Conservation (phyloP, 2,113 vertebrate genomes). For the Toxotes jaculatrix region DNA sequence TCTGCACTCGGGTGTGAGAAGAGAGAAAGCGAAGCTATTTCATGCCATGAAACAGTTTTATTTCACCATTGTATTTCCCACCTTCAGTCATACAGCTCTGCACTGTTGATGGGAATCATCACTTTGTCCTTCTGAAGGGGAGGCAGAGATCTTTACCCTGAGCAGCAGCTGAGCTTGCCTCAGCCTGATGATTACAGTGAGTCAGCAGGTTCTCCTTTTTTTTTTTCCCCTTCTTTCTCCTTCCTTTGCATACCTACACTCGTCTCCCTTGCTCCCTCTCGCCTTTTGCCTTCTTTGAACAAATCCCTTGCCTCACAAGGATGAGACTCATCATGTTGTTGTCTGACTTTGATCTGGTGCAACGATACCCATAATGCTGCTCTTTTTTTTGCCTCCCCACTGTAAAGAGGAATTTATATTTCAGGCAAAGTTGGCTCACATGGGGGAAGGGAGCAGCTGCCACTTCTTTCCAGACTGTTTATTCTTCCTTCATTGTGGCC, state of each 20-base stretch:
- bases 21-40: conserved; percentile 46
- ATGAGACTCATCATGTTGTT: conserved; percentile 63
- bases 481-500: neutral
- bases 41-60: conserved; percentile 48
- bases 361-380: conserved; percentile 40
- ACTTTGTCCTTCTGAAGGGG: conserved; percentile 75
- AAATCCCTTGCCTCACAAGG: conserved; percentile 52
- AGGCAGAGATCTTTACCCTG: conserved; percentile 47
- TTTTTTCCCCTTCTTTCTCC: neutral
- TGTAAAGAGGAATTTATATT: conserved; percentile 21
- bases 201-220: conserved; percentile 77
- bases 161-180: conserved; percentile 55
- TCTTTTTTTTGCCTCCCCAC: conserved; percentile 26
- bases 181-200: conserved; percentile 75
- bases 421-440: conserved; percentile 20
- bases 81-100: conserved; percentile 38
- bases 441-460: conserved; percentile 14
- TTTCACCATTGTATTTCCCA: conserved; percentile 43
- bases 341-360: conserved; percentile 60
- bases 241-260: conserved; percentile 58
- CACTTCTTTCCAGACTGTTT: conserved; percentile 28
- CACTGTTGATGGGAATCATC: conserved; percentile 41
- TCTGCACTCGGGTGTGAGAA: conserved; percentile 36
- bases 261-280: conserved; percentile 17
- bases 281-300: conserved; percentile 50